Percentiles rank a stretch among this genome's conserved stretches.
These are phyloP conservation scores for Bombus soroeensis DNA, from an alignment of 1,140 invertebrate species.

Conservation along the genomic window DNA sequence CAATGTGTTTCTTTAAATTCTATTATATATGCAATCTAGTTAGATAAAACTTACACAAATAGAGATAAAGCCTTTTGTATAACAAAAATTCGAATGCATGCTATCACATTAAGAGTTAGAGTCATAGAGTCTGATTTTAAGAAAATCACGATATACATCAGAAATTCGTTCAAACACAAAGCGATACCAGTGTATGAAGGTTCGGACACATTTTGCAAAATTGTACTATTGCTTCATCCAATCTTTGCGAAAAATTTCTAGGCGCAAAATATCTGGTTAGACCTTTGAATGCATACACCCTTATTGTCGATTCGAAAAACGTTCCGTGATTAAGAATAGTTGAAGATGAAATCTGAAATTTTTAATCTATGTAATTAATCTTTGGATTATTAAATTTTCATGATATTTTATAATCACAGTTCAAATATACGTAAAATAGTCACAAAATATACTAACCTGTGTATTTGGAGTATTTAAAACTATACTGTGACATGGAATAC, in stretches of 20 bases:
- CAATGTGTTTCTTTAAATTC: neutral
- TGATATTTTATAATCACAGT: too few species aligned
- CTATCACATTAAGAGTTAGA: constrained; percentile 55
- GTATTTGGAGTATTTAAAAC: constrained; percentile 86
- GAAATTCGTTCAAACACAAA: constrained; percentile 65
- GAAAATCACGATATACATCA: constrained; percentile 42
- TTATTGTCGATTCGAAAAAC: constrained; percentile 76
- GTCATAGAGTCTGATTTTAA: constrained; percentile 35
- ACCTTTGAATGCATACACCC: constrained; percentile 84
- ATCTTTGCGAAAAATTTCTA: constrained; percentile 84
- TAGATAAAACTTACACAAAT: constrained; percentile 51
- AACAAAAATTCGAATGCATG: constrained; percentile 54
- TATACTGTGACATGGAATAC: constrained; percentile 87
- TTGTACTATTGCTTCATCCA: constrained; percentile 84
- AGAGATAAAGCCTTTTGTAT: constrained; percentile 48
- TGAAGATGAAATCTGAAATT: constrained; percentile 66
- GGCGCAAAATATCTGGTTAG: constrained; percentile 83
- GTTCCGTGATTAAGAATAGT: constrained; percentile 72
- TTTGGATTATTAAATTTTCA: neutral
- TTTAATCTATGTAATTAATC: constrained; percentile 3
- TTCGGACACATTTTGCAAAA: constrained; percentile 84
- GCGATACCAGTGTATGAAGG: constrained; percentile 84
- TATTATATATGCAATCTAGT: constrained; percentile 1
- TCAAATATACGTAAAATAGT: too few species aligned
- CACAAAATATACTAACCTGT: constrained; percentile 78